Base-by-base conservation (phyloP, 2,113 vertebrate genomes). In the Spea multiplicata region DNA sequence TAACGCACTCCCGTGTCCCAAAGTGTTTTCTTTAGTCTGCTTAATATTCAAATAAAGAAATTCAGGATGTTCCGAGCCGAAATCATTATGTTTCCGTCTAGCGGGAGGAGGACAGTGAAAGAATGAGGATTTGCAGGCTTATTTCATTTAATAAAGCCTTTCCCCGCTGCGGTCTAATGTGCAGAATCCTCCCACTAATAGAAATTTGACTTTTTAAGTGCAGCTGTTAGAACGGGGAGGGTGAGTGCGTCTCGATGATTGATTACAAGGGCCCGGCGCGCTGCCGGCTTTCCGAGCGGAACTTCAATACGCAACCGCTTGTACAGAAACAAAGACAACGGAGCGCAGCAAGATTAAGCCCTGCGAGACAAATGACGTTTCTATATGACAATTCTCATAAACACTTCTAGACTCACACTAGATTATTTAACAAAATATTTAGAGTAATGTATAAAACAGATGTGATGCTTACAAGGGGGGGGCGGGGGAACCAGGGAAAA, bases 221-320 rank as follows among this genome's bases (percentile, higher is more conserved):
- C 6, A 12, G 65, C 57, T 57, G 66, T 59, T 76, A 76, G 66
- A 6, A 14, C 47, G 65, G 52, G 74, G 65, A 46, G 30, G 65
- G n/a, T 44, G 0, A 44, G 55, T 14, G 13, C n/a, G 74, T 59
- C 65, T 46, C 74, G 2, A 4, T 68, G 74, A 76, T 68, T 45
- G 53, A 76, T 67, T 9, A 6, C 4, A 5, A 17, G 64, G 44
- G 62, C 44, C 4, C 9, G 9, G 72, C 45, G 12, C 46, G 47
- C 30, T 66, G 9, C 68, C 14, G 4, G 12, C 8, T 30, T 30
- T 30, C 30, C 30, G 30, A 30, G 30, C 30, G 30, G 30, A 30
- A 30, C 30, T 2, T 30, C 30, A 30, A 30, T 30, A 30, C 2
- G 2, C 30, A 30, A 30, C 30, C 30, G 30, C 2, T 30, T 30